phyloP scores from a whole-genome alignment of 2,797 vertebrate genomes.

The Macropus fuliginosus region DNA sequence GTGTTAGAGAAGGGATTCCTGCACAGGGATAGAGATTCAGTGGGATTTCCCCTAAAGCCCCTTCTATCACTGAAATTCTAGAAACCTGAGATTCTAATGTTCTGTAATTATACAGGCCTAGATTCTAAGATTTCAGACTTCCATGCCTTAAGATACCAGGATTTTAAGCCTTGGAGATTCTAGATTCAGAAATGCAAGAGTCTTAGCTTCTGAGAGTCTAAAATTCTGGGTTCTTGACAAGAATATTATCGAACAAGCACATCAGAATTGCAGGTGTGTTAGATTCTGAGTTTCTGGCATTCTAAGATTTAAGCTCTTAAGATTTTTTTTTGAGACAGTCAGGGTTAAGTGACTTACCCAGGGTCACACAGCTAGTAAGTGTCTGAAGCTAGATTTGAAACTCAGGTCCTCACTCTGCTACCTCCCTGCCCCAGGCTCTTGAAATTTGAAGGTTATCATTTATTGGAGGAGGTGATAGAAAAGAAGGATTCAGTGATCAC shows the following conservation, averaged over 20 bases:
- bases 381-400: background rate
- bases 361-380: background rate
- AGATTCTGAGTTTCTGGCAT: background rate
- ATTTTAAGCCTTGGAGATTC: background rate
- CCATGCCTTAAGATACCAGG: background rate
- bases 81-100: background rate
- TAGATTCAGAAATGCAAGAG: background rate
- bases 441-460: background rate
- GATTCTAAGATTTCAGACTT: background rate
- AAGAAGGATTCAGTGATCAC: background rate
- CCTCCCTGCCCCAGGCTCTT: background rate
- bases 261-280: background rate
- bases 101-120: background rate
- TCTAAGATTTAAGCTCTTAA: background rate
- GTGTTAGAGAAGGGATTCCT: background rate
- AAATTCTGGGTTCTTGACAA: background rate
- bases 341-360: background rate
- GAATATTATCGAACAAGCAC: background rate
- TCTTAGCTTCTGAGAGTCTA: background rate
- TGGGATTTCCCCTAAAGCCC: background rate
- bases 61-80: background rate
- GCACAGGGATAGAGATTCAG: background rate
- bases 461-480: background rate
- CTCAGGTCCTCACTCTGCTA: background rate
- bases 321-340: background rate